Conservation (phyloP, 2,113 vertebrate species). For the Chlorodrepanis virens region DNA sequence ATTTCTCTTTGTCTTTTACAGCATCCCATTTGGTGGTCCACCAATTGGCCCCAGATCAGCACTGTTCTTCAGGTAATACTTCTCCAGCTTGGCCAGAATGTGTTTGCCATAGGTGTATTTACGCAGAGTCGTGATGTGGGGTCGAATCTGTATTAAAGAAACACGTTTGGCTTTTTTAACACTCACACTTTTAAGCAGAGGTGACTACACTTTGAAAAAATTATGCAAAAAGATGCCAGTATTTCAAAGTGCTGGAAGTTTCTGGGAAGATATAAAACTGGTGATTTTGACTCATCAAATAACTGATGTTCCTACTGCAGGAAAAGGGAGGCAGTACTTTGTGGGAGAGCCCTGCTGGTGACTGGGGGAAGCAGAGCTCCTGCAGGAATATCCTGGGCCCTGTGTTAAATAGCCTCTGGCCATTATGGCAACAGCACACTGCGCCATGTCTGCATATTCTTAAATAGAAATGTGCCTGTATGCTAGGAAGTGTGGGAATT, state of each 20-base stretch:
- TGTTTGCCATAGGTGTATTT: conserved; percentile 99
- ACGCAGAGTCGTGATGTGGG: conserved; percentile 94
- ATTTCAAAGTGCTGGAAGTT: not conserved
- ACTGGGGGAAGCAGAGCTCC: not conserved
- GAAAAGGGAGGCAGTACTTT: not conserved
- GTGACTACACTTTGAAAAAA: not conserved
- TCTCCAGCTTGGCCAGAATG: conserved; percentile 97
- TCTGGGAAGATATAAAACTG: not conserved
- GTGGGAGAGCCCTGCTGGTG: not conserved
- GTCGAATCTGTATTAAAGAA: conserved; percentile 84
- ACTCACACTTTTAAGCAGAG: not conserved
- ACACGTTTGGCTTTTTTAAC: rapidly evolving
- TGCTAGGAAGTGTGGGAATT: not conserved
- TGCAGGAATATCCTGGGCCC: not conserved
- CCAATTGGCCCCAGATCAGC: conserved; percentile 94
- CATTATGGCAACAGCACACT: not conserved
- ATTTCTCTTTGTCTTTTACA: conserved; percentile 73
- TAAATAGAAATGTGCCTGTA: not conserved
- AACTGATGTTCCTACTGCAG: not conserved
- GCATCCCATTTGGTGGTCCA: conserved; percentile 93
- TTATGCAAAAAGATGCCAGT: not conserved
- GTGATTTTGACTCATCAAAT: not conserved
- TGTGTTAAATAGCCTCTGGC: rapidly evolving
- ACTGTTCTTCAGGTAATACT: conserved; percentile 99
- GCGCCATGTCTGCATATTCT: not conserved